Evolutionary conservation across 2,888 invertebrate species (phyloP), one percentile per base, ranked within the genome.

Genomic region (Biston stratarius): DNA sequence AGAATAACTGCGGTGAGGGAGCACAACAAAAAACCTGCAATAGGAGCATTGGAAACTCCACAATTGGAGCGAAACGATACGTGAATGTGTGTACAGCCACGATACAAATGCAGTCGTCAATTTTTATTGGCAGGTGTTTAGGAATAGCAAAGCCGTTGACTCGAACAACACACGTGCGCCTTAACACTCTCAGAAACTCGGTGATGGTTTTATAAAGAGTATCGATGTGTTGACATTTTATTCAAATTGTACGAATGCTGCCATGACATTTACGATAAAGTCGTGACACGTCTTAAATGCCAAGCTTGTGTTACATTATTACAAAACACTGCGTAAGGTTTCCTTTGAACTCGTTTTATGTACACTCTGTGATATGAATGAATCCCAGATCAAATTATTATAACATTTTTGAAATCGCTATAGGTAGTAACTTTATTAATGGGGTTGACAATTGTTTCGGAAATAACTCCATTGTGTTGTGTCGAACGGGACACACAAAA

Each of bases 241-340:
- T 72, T 66, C 67, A 72, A 74, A 67, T 75, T 68, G 61, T 72
- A 71, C 68, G 65, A 70, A 76, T 69, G 64, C 70, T 68, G 68
- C 60, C 60, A 66, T 69, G 65, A 75, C 65, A 56, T 73, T 69
- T 73, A 65, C 61, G 56, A 66, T 72, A 68, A 58, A 71, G 72
- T 75, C 81, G 80, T 82, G 82, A 75, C 75, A 72, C 67, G 76
- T 70, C 71, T 75, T 68, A 82, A 84, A 85, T 80, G 78, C 69
- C 76, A 79, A 78, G 66, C 67, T 49, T 64, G 67, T 66, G 64
- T 64, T 53, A 58, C 47, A 48, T 49, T 49, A 59, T 64, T 53
- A 48, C 58, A 38, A 59, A 38, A 61, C 56, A 62, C 65, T 68
- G 63, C 45, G 24, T 14, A 60, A 67, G 24, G 40, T 62, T 65